Conservation (phyloP, 2,888 invertebrate genomes). For the Hofmannophila pseudospretella region DNA sequence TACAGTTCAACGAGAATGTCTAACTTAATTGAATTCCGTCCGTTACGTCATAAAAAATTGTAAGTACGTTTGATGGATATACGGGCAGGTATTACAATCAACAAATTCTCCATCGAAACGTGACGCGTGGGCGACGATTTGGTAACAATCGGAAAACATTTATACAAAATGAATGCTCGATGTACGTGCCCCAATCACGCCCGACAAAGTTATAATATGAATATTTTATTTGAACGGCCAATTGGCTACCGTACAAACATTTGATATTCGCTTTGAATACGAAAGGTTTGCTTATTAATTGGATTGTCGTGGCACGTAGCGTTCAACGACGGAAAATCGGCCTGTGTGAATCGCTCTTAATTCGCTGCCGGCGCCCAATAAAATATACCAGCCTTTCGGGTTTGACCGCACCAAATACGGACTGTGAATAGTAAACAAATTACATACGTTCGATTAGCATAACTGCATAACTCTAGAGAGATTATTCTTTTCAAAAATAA, state of each 20-base stretch:
- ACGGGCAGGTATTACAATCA: too few relatives aligned
- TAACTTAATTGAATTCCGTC: too few relatives aligned
- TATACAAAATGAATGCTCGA: slow-evolving; percentile 19
- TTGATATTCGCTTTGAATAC: slow-evolving; percentile 67
- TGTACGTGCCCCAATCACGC: slow-evolving; percentile 38
- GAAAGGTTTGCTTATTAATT: slow-evolving; percentile 71
- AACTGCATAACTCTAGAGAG: too few relatives aligned
- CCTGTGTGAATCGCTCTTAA: slow-evolving; percentile 64
- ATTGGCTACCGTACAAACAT: slow-evolving; percentile 55
- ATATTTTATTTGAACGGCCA: slow-evolving; percentile 65
- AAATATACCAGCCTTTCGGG: slow-evolving; percentile 42
- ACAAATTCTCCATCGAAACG: background rate
- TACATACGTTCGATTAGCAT: too few relatives aligned
- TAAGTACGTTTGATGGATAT: too few relatives aligned
- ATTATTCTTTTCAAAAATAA: too few relatives aligned
- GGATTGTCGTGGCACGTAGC: slow-evolving; percentile 58
- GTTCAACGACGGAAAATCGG: slow-evolving; percentile 48
- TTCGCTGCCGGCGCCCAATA: slow-evolving; percentile 46
- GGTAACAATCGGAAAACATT: slow-evolving; percentile 19
- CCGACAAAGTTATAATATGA: slow-evolving; percentile 57
- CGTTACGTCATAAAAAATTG: too few relatives aligned
- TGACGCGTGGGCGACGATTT: slow-evolving; percentile 6
- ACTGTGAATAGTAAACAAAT: slow-evolving; percentile 50
- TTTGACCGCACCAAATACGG: slow-evolving; percentile 38
- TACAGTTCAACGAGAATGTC: too few relatives aligned